Percentiles rank a stretch among this genome's conserved stretches.
phyloP scores from a whole-genome alignment of 2,797 vertebrate species.

The Pipistrellus pygmaeus region DNA sequence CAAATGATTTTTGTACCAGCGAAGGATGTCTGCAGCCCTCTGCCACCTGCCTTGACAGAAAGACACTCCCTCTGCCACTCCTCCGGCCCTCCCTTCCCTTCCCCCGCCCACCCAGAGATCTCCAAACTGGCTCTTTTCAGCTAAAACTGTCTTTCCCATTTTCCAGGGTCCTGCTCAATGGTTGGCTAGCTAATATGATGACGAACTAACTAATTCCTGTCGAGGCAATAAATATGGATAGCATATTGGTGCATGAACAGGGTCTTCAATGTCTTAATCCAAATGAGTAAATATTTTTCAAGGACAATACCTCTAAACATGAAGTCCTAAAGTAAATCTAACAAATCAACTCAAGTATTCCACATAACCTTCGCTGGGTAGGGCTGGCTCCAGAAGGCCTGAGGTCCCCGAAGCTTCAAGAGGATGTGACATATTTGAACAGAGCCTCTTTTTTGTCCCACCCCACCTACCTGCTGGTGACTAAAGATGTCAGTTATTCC shows the following conservation, averaged over 20 bases:
- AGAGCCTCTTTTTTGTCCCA: not conserved
- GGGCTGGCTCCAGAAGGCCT: not conserved
- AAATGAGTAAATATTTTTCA: slow-evolving; percentile 31
- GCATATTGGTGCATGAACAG: not conserved
- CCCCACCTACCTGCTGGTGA: slow-evolving; percentile 89
- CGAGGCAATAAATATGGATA: not conserved
- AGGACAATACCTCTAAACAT: not conserved
- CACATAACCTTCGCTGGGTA: not conserved
- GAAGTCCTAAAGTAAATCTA: not conserved
- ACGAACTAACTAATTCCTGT: not conserved
- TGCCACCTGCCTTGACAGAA: not conserved
- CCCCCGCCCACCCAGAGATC: not conserved
- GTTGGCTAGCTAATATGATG: not conserved
- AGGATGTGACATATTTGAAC: not conserved
- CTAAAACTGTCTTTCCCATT: not conserved
- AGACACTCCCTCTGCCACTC: no score
- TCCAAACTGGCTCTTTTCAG: not conserved
- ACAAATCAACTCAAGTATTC: not conserved
- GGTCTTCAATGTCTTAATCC: slow-evolving; percentile 39
- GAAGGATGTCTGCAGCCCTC: not conserved
- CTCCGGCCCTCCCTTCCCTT: not conserved
- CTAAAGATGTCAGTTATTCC: slow-evolving; percentile 89
- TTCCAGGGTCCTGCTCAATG: slow-evolving; percentile 9
- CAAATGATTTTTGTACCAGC: not conserved
- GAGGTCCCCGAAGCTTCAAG: not conserved